Evolutionary conservation across 2,888 invertebrate genomes (phyloP).

Genomic region (Clanis bilineata): DNA sequence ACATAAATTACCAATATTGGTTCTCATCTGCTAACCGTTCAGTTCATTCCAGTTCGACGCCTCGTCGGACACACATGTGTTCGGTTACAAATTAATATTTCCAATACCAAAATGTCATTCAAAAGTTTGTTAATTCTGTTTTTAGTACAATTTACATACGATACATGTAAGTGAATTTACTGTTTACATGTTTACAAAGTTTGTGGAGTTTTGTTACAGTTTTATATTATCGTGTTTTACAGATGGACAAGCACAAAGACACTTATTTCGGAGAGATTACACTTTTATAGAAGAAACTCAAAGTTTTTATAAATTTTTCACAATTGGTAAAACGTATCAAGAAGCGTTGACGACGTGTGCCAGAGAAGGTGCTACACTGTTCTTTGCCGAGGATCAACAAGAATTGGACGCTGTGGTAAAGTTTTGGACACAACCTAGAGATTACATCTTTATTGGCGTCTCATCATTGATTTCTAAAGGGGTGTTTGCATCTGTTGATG

Average conservation of each 20-base stretch:
- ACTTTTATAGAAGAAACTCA: slow-evolving; percentile 43
- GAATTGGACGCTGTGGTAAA: slow-evolving; percentile 47
- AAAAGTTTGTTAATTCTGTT: slow-evolving; percentile 20
- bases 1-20: background rate
- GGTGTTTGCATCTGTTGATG: slow-evolving; percentile 44
- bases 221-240: slow-evolving; percentile 24
- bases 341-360: slow-evolving; percentile 53
- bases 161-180: slow-evolving; percentile 5
- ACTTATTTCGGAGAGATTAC: slow-evolving; percentile 63
- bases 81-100: slow-evolving; percentile 17
- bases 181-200: background rate
- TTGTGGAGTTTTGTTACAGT: background rate
- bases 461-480: slow-evolving; percentile 45
- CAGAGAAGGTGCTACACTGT: slow-evolving; percentile 54
- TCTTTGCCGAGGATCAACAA: slow-evolving; percentile 50
- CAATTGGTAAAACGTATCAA: slow-evolving; percentile 48
- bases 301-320: slow-evolving; percentile 65
- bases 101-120: slow-evolving; percentile 12
- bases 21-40: background rate
- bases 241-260: slow-evolving; percentile 52
- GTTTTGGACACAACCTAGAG: slow-evolving; percentile 39
- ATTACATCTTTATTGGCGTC: slow-evolving; percentile 41
- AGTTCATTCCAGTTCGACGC: background rate
- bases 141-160: background rate
- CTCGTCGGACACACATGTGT: background rate